Conservation (phyloP, 2,113 vertebrate genomes). For the Sceloporus undulatus region DNA sequence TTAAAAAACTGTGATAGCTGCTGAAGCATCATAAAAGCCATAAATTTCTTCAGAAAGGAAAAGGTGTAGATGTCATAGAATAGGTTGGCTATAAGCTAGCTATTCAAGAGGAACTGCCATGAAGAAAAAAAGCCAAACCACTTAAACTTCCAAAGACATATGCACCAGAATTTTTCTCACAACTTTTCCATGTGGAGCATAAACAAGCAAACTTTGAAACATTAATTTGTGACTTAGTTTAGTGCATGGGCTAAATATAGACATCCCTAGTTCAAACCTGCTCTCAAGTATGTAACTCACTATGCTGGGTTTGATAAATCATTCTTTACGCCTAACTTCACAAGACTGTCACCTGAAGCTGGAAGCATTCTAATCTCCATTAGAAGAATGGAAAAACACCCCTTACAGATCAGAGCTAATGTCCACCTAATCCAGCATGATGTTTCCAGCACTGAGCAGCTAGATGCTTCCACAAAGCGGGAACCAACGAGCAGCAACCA, state of each 20-base stretch:
- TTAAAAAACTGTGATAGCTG: too few relatives aligned
- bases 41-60: not conserved
- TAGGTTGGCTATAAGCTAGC: not conserved
- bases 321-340: conserved; percentile 1
- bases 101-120: conserved; percentile 1
- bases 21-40: too few relatives aligned
- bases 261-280: conserved; percentile 8
- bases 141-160: not conserved
- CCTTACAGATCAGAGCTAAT: not conserved
- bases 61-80: not conserved
- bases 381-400: not conserved
- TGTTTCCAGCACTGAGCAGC: too few relatives aligned
- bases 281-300: not conserved
- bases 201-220: not conserved
- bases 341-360: not conserved
- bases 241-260: not conserved
- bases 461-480: not conserved
- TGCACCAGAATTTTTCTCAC: not conserved
- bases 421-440: not conserved
- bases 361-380: not conserved
- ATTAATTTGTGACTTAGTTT: not conserved
- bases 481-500: not conserved
- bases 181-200: not conserved
- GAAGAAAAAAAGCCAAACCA: conserved; percentile 15
- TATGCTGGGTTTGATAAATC: not conserved